These are phyloP conservation scores for Avahi laniger DNA, from an alignment of 2,797 vertebrate genomes.

Conservation along the genomic window DNA sequence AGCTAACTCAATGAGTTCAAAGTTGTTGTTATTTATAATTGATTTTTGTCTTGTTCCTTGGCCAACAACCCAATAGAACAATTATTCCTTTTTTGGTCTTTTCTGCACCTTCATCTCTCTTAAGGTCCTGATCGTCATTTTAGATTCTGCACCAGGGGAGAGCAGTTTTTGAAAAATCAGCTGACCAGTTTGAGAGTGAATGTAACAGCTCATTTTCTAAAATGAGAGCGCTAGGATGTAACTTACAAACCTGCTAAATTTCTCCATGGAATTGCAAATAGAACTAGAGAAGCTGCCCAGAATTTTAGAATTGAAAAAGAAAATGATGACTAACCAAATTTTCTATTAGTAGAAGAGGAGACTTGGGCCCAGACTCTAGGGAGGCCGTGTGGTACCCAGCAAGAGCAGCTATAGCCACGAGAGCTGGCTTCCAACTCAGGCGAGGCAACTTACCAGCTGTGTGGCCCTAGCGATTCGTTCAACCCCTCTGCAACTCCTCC, in stretches of 20 bases:
- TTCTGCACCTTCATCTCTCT: background rate
- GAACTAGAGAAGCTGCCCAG: background rate
- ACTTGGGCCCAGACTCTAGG: background rate
- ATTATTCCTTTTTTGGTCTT: background rate
- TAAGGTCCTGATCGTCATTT: conserved; percentile 2
- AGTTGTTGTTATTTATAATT: conserved; percentile 4
- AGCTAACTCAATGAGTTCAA: conserved; percentile 5
- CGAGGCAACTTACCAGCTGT: background rate
- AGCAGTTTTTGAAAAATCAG: background rate
- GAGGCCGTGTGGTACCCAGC: background rate
- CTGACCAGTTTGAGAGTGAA: background rate
- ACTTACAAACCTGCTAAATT: background rate
- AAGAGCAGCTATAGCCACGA: background rate
- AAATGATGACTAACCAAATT: background rate
- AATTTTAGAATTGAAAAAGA: background rate
- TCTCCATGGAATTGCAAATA: conserved; percentile 10
- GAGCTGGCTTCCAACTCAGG: background rate
- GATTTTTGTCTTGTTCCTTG: conserved; percentile 25
- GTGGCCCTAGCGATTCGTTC: background rate
- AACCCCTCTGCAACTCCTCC: background rate
- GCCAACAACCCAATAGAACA: background rate
- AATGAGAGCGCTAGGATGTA: background rate
- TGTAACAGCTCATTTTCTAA: conserved; percentile 40
- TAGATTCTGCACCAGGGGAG: conserved; percentile 6
- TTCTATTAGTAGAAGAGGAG: background rate